Evolutionary conservation across 2,797 vertebrate species (phyloP).

Genomic region (Thunnus albacares): DNA sequence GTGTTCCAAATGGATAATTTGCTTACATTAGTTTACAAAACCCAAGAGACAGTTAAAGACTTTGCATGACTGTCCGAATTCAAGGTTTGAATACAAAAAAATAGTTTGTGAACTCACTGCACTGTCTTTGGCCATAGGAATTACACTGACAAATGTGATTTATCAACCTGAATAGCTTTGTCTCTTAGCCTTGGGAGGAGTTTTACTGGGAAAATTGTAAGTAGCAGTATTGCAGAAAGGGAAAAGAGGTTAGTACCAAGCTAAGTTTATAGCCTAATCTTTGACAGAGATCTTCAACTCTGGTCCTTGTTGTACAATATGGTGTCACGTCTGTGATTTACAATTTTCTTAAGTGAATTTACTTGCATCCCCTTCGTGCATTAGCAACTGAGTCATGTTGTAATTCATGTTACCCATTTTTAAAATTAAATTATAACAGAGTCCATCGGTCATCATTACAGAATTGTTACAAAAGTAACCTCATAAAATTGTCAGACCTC

Average conservation of each 20-base stretch:
- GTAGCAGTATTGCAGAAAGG: constrained; percentile 17
- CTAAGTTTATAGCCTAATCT: constrained; percentile 1
- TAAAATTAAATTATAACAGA: not conserved
- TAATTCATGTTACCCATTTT: not conserved
- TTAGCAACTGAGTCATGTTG: not conserved
- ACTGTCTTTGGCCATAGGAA: constrained; percentile 51
- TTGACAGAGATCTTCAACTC: constrained; percentile 1
- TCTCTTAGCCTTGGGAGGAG: constrained; percentile 14
- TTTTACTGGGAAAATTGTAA: constrained; percentile 5
- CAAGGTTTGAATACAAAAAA: constrained; percentile 1
- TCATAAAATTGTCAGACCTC: not conserved
- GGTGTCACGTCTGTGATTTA: constrained; percentile 6
- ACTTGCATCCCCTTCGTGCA: not conserved
- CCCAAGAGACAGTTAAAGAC: not conserved
- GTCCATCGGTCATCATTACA: not conserved
- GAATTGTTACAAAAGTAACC: not conserved
- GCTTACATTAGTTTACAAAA: constrained; percentile 7
- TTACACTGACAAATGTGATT: constrained; percentile 42
- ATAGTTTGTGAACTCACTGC: constrained; percentile 13
- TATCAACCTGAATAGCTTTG: constrained; percentile 26
- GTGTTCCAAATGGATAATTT: constrained; percentile 10
- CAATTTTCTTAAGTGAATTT: not conserved
- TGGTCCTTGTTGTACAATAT: not conserved
- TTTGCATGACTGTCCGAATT: constrained; percentile 3
- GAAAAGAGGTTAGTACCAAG: constrained; percentile 19